These are phyloP conservation scores for Mesocentrotus franciscanus DNA, from an alignment of 53 echinoderm and acorn worm genomes.

Conservation along the genomic window DNA sequence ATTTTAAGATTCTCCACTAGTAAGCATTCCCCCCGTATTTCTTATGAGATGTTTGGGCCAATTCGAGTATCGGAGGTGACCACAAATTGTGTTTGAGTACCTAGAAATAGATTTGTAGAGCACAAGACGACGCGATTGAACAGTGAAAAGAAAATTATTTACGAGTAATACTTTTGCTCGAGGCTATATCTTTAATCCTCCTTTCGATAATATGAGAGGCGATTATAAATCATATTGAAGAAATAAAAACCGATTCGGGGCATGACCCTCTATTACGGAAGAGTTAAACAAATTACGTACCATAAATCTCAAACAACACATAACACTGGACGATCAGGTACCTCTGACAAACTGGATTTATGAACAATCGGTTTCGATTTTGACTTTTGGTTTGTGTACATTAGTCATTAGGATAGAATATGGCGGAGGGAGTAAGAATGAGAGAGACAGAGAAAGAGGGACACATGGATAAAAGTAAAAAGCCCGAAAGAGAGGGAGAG, in stretches of 20 bases:
- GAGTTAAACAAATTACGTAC: constrained; percentile 55
- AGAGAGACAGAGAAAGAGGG: background rate
- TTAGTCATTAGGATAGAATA: constrained; percentile 43
- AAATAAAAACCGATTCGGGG: constrained; percentile 46
- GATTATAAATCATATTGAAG: constrained; percentile 51
- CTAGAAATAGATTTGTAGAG: background rate
- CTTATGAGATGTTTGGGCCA: too few relatives aligned
- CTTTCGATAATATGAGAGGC: background rate
- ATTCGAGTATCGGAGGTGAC: background rate
- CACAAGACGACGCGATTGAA: background rate
- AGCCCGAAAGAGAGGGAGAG: background rate
- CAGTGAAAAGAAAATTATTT: background rate
- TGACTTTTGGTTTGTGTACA: constrained; percentile 52
- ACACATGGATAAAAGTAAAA: background rate
- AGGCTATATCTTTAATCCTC: background rate
- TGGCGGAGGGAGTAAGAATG: background rate
- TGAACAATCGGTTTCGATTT: constrained; percentile 62
- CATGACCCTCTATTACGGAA: constrained; percentile 48
- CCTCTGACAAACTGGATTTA: constrained; percentile 49
- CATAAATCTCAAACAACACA: constrained; percentile 51
- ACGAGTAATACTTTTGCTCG: background rate
- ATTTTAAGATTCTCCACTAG: too few relatives aligned
- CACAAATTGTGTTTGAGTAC: background rate
- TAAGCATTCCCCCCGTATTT: too few relatives aligned
- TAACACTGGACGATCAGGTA: constrained; percentile 11